Conservation (phyloP, 1,140 invertebrate genomes). For the Fopius arisanus region DNA sequence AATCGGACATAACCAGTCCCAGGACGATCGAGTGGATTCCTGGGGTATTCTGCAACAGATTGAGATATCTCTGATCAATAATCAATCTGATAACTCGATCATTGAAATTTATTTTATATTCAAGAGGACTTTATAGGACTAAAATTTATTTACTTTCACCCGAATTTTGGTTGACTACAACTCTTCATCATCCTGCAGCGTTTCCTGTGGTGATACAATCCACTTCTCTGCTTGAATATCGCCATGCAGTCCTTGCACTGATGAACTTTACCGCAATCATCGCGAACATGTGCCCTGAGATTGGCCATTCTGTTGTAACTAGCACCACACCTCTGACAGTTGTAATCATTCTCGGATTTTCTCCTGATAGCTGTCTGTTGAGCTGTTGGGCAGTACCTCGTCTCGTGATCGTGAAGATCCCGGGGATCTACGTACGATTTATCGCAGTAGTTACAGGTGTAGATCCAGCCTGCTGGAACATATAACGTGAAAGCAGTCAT, state of each 20-base stretch:
- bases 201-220: background rate
- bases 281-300: constrained; percentile 4
- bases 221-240: background rate
- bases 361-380: background rate
- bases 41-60: background rate
- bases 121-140: background rate
- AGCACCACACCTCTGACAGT: background rate
- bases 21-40: no score
- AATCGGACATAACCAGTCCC: background rate
- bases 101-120: no score
- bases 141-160: background rate
- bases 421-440: background rate
- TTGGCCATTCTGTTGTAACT: background rate
- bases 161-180: background rate
- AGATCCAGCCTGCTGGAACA: background rate
- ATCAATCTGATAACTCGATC: no score
- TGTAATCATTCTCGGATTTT: background rate
- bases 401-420: background rate
- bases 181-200: background rate
- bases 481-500: background rate
- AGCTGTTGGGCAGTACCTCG: background rate
- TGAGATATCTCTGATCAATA: no score
- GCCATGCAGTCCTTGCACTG: constrained; percentile 16
- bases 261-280: constrained; percentile 19
- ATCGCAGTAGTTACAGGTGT: background rate